Base-by-base conservation (phyloP, 2,888 invertebrate species). In the Abrostola triplasia region DNA sequence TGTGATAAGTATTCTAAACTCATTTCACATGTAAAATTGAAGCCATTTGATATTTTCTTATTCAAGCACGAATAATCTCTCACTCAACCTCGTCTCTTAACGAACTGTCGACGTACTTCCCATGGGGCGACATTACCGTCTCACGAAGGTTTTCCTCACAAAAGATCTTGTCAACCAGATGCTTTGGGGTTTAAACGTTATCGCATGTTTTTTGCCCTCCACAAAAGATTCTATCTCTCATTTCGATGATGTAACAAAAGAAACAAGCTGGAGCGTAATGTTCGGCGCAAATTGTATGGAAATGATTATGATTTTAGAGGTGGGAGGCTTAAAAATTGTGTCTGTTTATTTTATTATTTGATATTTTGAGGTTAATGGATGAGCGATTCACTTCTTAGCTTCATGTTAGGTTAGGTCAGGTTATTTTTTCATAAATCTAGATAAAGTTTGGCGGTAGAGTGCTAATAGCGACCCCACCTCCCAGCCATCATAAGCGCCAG, bases 131-230 rank as follows among this genome's bases (percentile, higher is more conserved):
- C 44, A 68, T 69, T 78, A 65, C 66, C 59, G 59, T 36, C 64
- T 63, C 56, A 52, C 54, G 49, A 58, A 67, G 57, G 56, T 42
- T 75, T 75, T 62, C 48, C 56, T 62, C 35, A 24, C 50, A 64
- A 65, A 70, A 54, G 47, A 71, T 66, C 67, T 67, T 74, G 67
- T 59, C 75, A 73, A 59, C 57, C 73, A 67, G 66, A 61, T 64
- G 67, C 63, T 64, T 70, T 74, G 57, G 71, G 60, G 59, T 75
- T 78, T 74, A 74, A 77, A 64, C 52, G 70, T 61, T 74, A 67
- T 70, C 59, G 47, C 41, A 44, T 61, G 59, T 59, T 73, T 73
- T 67, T 61, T 51, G 24, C 41, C 13, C 37, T 10, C 36, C 13
- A 44, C 49, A 60, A 75, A 74, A 56, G 53, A 56, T 56, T 55